phyloP scores from a whole-genome alignment of 2,797 vertebrate species.

The Sebastes dallii region DNA sequence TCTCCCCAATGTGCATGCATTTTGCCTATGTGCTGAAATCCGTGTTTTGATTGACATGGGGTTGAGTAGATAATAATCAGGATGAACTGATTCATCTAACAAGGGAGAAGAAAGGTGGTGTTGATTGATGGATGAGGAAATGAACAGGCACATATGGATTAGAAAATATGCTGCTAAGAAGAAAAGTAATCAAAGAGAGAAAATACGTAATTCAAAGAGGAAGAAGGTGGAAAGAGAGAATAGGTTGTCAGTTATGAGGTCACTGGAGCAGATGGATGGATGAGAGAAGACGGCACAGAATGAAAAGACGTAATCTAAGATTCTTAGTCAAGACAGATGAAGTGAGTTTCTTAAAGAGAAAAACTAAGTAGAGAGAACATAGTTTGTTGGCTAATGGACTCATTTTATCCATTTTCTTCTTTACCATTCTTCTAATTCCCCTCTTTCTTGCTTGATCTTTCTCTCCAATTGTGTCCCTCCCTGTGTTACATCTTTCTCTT shows the following conservation, averaged over 20 bases:
- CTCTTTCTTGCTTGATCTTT: constrained; percentile 34
- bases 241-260: constrained; percentile 31
- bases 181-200: constrained; percentile 31
- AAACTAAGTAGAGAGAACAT: constrained; percentile 29
- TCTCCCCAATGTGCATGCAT: background rate
- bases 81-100: background rate
- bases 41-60: constrained; percentile 15
- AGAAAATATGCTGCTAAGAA: constrained; percentile 7
- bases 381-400: constrained; percentile 56
- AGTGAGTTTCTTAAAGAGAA: constrained; percentile 27
- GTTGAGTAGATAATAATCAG: constrained; percentile 1
- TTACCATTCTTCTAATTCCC: constrained; percentile 36
- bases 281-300: constrained; percentile 11
- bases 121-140: constrained; percentile 36
- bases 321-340: constrained; percentile 47
- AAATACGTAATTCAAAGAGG: constrained; percentile 26
- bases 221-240: constrained; percentile 4
- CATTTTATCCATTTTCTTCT: constrained; percentile 33
- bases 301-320: constrained; percentile 27
- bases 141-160: constrained; percentile 10
- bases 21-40: background rate
- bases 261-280: constrained; percentile 39
- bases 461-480: constrained; percentile 20
- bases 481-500: constrained; percentile 39
- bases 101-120: background rate